These are phyloP conservation scores for Rhagophthalmus giganteus DNA, from an alignment of 2,888 invertebrate genomes.

Conservation along the genomic window DNA sequence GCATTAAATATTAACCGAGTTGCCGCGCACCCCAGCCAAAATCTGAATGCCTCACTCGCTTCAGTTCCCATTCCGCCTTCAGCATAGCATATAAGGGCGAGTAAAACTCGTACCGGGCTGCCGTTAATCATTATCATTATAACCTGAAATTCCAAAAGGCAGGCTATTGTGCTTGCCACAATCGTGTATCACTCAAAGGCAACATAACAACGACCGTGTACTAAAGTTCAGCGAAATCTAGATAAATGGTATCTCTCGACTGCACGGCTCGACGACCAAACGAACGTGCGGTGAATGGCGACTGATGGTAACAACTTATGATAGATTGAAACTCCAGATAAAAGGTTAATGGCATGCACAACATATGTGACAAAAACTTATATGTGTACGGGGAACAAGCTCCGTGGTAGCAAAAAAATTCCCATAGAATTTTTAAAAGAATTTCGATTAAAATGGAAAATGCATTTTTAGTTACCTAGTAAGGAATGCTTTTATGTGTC, in stretches of 20 bases:
- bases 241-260: constrained; percentile 38
- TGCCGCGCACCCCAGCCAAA: too few relatives aligned
- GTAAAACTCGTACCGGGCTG: constrained; percentile 18
- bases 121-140: constrained; percentile 30
- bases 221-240: constrained; percentile 29
- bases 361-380: constrained; percentile 41
- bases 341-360: constrained; percentile 46
- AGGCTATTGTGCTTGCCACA: constrained; percentile 26
- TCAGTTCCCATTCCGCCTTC: neutral
- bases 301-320: constrained; percentile 44
- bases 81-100: constrained; percentile 5
- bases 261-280: constrained; percentile 39
- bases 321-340: constrained; percentile 42
- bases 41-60: too few relatives aligned
- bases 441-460: constrained; percentile 2
- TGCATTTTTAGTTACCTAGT: constrained; percentile 1
- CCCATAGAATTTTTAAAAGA: constrained; percentile 12
- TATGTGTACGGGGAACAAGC: constrained; percentile 20
- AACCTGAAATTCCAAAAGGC: constrained; percentile 26
- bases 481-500: constrained; percentile 1
- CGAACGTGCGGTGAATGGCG: constrained; percentile 45
- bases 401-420: constrained; percentile 12
- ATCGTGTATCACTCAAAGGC: constrained; percentile 32
- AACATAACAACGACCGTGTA: constrained; percentile 28
- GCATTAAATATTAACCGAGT: neutral